These are phyloP conservation scores for Urophycis tenuis DNA, from an alignment of 2,797 vertebrate species.

Conservation along the genomic window DNA sequence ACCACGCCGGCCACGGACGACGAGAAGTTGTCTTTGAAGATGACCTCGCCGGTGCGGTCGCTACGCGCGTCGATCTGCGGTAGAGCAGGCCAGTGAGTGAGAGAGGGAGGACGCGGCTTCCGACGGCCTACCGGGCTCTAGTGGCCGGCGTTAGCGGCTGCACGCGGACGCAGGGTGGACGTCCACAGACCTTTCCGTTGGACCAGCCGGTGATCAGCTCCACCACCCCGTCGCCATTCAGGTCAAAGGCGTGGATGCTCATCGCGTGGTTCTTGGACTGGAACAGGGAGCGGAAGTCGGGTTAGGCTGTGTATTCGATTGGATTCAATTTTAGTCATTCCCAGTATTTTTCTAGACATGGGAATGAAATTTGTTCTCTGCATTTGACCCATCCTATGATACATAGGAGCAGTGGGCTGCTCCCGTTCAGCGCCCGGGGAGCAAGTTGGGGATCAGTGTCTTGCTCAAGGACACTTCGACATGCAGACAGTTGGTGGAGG, in stretches of 20 bases:
- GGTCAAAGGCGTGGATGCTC: constrained; percentile 89
- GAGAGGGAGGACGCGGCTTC: background rate
- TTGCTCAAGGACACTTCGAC: no score
- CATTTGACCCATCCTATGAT: no score
- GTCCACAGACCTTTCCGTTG: constrained; percentile 85
- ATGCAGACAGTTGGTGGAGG: no score
- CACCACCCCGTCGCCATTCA: constrained; percentile 89
- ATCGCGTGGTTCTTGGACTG: constrained; percentile 85
- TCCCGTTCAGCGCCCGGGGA: no score
- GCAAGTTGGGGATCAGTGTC: no score
- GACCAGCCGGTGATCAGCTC: constrained; percentile 99
- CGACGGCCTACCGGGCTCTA: no score
- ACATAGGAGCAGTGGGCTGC: no score
- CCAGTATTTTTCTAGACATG: no score
- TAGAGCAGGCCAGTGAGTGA: background rate
- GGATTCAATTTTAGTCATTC: no score
- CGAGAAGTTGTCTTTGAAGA: constrained; percentile 97
- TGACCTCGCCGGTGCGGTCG: constrained; percentile 93
- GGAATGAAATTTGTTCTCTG: no score
- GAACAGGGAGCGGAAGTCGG: background rate
- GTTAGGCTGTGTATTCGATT: background rate
- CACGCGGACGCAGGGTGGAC: background rate
- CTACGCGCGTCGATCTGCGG: constrained; percentile 92
- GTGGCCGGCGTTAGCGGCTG: background rate
- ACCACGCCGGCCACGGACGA: constrained; percentile 89